A percentile compares a stretch with the other conserved stretches of the same genome.
phyloP scores from a whole-genome alignment of 2,888 invertebrate genomes.

The Caenorhabditis afra region DNA sequence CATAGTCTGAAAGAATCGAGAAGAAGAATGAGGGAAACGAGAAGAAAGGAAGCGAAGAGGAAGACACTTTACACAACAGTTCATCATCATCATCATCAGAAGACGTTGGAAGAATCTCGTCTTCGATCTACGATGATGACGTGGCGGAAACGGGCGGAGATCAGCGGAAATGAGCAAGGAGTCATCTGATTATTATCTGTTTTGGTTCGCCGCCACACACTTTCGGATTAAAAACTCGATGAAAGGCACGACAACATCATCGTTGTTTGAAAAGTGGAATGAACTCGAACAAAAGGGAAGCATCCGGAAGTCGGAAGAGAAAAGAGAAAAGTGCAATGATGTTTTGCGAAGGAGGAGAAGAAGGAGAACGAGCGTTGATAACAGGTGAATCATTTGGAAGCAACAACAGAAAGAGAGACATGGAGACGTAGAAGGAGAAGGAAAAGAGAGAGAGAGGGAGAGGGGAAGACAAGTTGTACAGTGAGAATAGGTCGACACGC shows the following conservation, averaged over 20 bases:
- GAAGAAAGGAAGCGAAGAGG: slow-evolving; percentile 2
- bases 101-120: slow-evolving; percentile 14
- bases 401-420: background rate
- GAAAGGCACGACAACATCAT: too few relatives aligned
- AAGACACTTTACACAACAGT: slow-evolving; percentile 26
- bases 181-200: slow-evolving; percentile 28
- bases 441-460: background rate
- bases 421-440: slow-evolving; percentile 29
- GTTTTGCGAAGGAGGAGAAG: too few relatives aligned
- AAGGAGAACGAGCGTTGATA: too few relatives aligned
- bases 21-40: background rate
- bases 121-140: slow-evolving; percentile 27
- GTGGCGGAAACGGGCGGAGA: slow-evolving; percentile 28
- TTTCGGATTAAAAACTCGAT: slow-evolving; percentile 32
- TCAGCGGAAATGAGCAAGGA: slow-evolving; percentile 22
- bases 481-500: background rate
- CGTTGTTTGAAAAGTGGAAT: background rate
- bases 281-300: background rate
- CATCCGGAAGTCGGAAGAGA: slow-evolving; percentile 1
- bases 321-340: slow-evolving; percentile 2
- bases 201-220: background rate
- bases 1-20: slow-evolving; percentile 23
- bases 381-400: slow-evolving; percentile 26
- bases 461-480: slow-evolving; percentile 9
- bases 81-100: background rate